phyloP scores from a whole-genome alignment of 1,140 invertebrate genomes.

The Maconellicoccus hirsutus region DNA sequence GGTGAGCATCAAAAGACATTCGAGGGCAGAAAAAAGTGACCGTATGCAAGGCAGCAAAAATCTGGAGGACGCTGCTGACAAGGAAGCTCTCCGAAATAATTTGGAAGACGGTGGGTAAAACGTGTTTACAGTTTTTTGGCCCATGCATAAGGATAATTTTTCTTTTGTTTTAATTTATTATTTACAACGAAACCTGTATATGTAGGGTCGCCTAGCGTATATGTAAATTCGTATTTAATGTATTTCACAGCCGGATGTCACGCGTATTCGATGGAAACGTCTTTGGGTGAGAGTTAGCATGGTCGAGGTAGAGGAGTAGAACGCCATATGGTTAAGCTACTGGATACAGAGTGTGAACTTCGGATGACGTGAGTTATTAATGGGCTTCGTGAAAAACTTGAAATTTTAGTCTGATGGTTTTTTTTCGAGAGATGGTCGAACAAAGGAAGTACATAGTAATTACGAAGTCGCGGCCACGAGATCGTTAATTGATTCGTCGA shows the following conservation, averaged over 20 bases:
- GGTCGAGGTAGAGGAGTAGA: background rate
- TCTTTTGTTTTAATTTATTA: background rate
- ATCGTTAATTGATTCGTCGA: too few relatives aligned
- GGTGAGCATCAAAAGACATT: too few relatives aligned
- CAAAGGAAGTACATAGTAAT: too few relatives aligned
- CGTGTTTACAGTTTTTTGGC: too few relatives aligned
- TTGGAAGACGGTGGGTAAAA: too few relatives aligned
- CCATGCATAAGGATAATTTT: background rate
- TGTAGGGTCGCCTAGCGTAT: background rate
- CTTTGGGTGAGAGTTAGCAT: background rate
- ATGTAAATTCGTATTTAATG: slow-evolving; percentile 1
- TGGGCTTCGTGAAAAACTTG: background rate
- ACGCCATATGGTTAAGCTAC: background rate
- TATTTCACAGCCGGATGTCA: slow-evolving; percentile 6
- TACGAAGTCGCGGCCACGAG: too few relatives aligned
- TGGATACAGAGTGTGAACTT: background rate
- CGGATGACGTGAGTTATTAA: background rate
- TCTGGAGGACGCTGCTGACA: too few relatives aligned
- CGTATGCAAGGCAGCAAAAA: too few relatives aligned
- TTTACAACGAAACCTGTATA: background rate
- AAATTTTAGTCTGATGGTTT: too few relatives aligned
- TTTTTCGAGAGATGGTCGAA: too few relatives aligned
- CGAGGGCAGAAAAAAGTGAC: too few relatives aligned
- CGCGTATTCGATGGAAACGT: slow-evolving; percentile 2
- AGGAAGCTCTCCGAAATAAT: too few relatives aligned